Evolutionary conservation across 2,888 invertebrate species (phyloP).

Genomic region (Andricus curvator): DNA sequence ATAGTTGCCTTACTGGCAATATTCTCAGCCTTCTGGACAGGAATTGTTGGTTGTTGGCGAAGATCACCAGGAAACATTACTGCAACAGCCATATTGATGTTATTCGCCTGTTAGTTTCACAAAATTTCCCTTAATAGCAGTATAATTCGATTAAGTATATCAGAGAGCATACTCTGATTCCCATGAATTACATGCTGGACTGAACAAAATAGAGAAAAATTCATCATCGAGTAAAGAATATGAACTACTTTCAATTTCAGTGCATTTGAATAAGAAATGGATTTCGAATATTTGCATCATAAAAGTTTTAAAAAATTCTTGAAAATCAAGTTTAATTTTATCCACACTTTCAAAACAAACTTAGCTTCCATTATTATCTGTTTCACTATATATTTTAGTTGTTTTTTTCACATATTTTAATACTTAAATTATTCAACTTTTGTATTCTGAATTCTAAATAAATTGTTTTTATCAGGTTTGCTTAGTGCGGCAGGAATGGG

Average conservation of each 20-base stretch:
- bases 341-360: slow-evolving; percentile 1
- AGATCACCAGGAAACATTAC: slow-evolving; percentile 96
- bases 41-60: slow-evolving; percentile 98
- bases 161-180: not conserved
- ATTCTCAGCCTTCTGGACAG: slow-evolving; percentile 96
- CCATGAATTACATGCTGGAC: not conserved
- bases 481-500: slow-evolving; percentile 97
- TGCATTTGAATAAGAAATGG: not conserved
- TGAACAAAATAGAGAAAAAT: slow-evolving; percentile 2
- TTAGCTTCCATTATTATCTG: not conserved
- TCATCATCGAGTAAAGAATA: not conserved
- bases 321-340: not conserved
- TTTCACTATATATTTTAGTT: not conserved
- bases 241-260: not conserved
- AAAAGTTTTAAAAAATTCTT: not conserved
- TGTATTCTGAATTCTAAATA: slow-evolving; percentile 38
- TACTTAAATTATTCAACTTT: not conserved
- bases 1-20: slow-evolving; percentile 94
- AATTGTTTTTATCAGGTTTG: slow-evolving; percentile 82
- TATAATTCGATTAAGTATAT: not conserved
- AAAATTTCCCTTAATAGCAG: slow-evolving; percentile 3
- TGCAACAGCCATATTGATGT: slow-evolving; percentile 94
- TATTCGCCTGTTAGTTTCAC: slow-evolving; percentile 88
- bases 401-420: not conserved
- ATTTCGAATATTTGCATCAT: not conserved